Base-by-base conservation (phyloP, 2,797 vertebrate genomes). In the Protonibea diacanthus region DNA sequence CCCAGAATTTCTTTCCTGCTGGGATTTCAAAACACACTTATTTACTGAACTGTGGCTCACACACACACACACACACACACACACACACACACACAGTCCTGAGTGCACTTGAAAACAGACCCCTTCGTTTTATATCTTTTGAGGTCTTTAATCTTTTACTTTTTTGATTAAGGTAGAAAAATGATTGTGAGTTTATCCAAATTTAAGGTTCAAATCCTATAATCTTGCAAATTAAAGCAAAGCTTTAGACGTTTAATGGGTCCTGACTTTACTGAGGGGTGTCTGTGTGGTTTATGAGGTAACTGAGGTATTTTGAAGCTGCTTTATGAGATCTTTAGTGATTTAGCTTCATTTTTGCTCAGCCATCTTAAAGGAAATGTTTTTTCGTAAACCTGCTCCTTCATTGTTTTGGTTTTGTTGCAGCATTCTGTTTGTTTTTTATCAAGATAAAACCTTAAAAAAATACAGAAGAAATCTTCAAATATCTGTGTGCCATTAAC, bases 271-370 rank as follows among this genome's bases (percentile, higher is more conserved):
- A 67, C 4, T 44, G 7, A 11, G n/a, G 27, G 15, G 10, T 17
- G 29, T 49, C 55, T 71, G 67, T 21, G 6, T 40, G 25, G 44
- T 81, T 80, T 55, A 71, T 23, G 6, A 29, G 52, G 10, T 8
- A 4, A 23, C 1, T 14, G 9, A 9, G 6, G 9, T 7, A 17
- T 47, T 49, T 21, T 7, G 5, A 44, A 38, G 9, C 14, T 27
- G 33, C 42, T 61, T 44, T 42, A 18, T 5, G 5, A 4, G 25
- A 47, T 55, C n/a, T 56, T n/a, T 45, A 21, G 15, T 23, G 33
- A 58, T 15, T 15, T 0, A 18, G 45, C 38, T 45, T 59, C 12
- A 38, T 42, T 18, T 44, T 27, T 44, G 21, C 25, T 61, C 13
- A 12, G 18, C 10, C 10, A 42, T 66, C 2, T 6, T 55, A 33